Evolutionary conservation across 92 coral and sea anemone species (phyloP).

Genomic region (Bergia sp.): DNA sequence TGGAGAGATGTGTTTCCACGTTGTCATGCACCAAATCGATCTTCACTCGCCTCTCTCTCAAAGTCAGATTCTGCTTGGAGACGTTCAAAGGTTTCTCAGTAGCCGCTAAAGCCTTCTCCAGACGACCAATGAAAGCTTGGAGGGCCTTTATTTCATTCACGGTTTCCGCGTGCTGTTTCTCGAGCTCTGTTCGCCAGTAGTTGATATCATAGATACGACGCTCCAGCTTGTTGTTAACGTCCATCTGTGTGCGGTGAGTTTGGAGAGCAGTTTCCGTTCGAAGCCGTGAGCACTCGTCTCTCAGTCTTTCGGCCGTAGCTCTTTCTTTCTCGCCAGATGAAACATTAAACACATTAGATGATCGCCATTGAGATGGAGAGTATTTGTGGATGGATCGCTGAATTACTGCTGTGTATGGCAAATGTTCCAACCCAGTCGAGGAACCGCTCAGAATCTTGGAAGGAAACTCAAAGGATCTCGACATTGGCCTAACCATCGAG

Average conservation of each 20-base stretch:
- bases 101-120: slow-evolving; percentile 94
- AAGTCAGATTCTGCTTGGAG: slow-evolving; percentile 85
- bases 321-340: slow-evolving; percentile 94
- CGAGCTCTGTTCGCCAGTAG: slow-evolving; percentile 90
- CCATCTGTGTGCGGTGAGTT: slow-evolving; percentile 96
- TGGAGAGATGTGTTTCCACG: slow-evolving; percentile 84
- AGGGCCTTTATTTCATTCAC: slow-evolving; percentile 94
- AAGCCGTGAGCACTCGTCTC: slow-evolving; percentile 96
- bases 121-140: slow-evolving; percentile 94
- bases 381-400: slow-evolving; percentile 83
- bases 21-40: slow-evolving; percentile 93
- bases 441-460: slow-evolving; percentile 82
- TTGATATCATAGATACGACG: slow-evolving; percentile 86
- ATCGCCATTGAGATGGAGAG: slow-evolving; percentile 92
- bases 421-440: slow-evolving; percentile 82
- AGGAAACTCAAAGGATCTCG: slow-evolving; percentile 88
- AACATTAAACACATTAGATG: slow-evolving; percentile 90
- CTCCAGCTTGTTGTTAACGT: slow-evolving; percentile 94
- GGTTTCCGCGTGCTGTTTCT: slow-evolving; percentile 91
- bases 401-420: slow-evolving; percentile 87
- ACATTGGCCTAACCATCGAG: slow-evolving; percentile 56
- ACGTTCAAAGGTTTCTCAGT: slow-evolving; percentile 91
- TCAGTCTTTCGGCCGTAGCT: slow-evolving; percentile 94
- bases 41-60: slow-evolving; percentile 88
- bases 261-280: slow-evolving; percentile 92